These are phyloP conservation scores for Teinopalpus imperialis DNA, from an alignment of 2,888 invertebrate species.

Conservation along the genomic window DNA sequence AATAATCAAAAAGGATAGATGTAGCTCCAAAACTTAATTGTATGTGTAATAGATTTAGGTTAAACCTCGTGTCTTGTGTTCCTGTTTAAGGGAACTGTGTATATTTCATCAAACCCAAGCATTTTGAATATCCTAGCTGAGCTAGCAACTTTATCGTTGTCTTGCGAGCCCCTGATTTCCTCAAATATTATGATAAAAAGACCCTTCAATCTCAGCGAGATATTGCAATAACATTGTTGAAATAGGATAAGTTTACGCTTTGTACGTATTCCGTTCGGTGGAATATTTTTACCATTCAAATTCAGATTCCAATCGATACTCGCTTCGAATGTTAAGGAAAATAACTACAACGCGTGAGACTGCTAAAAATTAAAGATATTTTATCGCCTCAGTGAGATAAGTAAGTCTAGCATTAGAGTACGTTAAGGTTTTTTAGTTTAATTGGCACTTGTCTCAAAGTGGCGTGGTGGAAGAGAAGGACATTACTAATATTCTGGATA, in stretches of 20 bases:
- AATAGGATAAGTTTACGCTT: slow-evolving; percentile 25
- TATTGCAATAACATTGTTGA: slow-evolving; percentile 41
- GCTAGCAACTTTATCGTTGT: slow-evolving; percentile 43
- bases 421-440: too few relatives aligned
- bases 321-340: slow-evolving; percentile 1
- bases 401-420: too few relatives aligned
- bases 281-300: slow-evolving; percentile 27
- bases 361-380: too few relatives aligned
- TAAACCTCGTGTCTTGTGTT: too few relatives aligned
- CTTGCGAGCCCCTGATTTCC: slow-evolving; percentile 43
- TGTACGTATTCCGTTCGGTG: slow-evolving; percentile 10
- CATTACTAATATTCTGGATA: too few relatives aligned
- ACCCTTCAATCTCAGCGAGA: slow-evolving; percentile 43
- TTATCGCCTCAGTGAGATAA: too few relatives aligned
- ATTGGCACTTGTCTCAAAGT: too few relatives aligned
- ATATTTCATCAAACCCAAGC: slow-evolving; percentile 42
- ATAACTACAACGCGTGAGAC: slow-evolving; percentile 4
- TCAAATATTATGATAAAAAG: slow-evolving; percentile 54
- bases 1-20: too few relatives aligned
- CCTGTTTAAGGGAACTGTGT: slow-evolving; percentile 30
- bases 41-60: too few relatives aligned
- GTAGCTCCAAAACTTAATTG: too few relatives aligned
- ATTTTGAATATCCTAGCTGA: slow-evolving; percentile 47
- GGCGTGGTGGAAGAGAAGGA: too few relatives aligned
- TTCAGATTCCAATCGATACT: neutral